These are phyloP conservation scores for Microplitis demolitor DNA, from an alignment of 1,140 invertebrate genomes.

Conservation along the genomic window DNA sequence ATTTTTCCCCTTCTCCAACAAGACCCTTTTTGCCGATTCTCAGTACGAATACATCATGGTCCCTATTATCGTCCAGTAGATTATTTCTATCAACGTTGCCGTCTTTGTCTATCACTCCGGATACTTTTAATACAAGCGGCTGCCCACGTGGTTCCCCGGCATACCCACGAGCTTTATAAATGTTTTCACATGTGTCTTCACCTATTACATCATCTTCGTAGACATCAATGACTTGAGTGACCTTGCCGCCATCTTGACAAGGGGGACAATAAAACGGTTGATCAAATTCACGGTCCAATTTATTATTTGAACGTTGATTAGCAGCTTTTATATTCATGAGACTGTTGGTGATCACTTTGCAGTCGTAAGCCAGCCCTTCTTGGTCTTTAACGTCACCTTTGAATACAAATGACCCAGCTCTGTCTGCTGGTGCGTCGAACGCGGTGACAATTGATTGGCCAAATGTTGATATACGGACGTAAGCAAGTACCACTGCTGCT, in stretches of 20 bases:
- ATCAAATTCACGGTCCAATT: too few relatives aligned
- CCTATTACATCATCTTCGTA: too few relatives aligned
- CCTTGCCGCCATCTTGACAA: conserved; percentile 14
- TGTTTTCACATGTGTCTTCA: too few relatives aligned
- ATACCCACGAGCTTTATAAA: too few relatives aligned
- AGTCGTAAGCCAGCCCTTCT: conserved; percentile 37
- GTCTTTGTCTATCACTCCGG: conserved; percentile 37
- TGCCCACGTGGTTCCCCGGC: too few relatives aligned
- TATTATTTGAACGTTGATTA: too few relatives aligned
- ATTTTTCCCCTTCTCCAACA: conserved; percentile 52
- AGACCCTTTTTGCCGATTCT: conserved; percentile 58
- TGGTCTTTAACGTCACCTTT: conserved; percentile 33
- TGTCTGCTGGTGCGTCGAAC: conserved; percentile 35
- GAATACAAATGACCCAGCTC: conserved; percentile 36
- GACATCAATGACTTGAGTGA: neutral
- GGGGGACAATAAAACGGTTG: too few relatives aligned
- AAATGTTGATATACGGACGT: conserved; percentile 44
- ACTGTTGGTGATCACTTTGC: conserved; percentile 30
- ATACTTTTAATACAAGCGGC: conserved; percentile 51
- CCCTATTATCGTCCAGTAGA: conserved; percentile 44
- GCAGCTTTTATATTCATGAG: conserved; percentile 6
- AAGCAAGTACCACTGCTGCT: conserved; percentile 37
- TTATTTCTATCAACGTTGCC: conserved; percentile 28
- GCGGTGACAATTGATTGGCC: conserved; percentile 50
- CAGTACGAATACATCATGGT: conserved; percentile 54